Evolutionary conservation across 2,888 invertebrate genomes (phyloP).

Genomic region (Sericinus montela): DNA sequence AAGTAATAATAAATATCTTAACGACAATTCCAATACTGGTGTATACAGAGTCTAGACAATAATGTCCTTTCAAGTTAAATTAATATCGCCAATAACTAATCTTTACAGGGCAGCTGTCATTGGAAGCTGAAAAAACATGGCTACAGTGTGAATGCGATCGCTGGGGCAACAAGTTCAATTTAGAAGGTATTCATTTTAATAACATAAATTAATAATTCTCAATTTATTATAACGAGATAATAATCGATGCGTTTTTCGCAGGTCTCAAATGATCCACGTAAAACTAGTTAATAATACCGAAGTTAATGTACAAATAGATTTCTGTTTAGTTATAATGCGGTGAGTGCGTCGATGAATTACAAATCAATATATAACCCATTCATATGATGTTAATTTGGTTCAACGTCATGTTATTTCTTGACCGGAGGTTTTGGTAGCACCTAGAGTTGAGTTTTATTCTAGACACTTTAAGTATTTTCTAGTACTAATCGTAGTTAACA

Average conservation of each 20-base stretch:
- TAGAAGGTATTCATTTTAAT: conserved; percentile 82
- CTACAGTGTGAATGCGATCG: conserved; percentile 93
- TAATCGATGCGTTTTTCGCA: conserved; percentile 48
- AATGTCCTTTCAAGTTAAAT: no score
- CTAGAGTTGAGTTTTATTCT: conserved; percentile 12
- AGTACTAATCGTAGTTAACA: conserved; percentile 13
- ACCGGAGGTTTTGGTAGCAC: conserved; percentile 29
- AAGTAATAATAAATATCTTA: no score
- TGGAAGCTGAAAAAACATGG: conserved; percentile 94
- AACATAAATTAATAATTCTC: conserved; percentile 14
- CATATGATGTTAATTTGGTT: conserved; percentile 5
- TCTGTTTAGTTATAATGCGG: conserved; percentile 37
- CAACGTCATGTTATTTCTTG: conserved; percentile 21
- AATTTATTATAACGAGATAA: not conserved
- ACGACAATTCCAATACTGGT: no score
- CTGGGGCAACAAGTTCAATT: conserved; percentile 90
- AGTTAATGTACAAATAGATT: conserved; percentile 31
- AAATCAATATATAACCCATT: conserved; percentile 23
- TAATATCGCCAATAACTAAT: conserved; percentile 19
- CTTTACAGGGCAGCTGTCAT: conserved; percentile 87
- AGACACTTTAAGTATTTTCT: conserved; percentile 1
- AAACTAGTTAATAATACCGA: conserved; percentile 60
- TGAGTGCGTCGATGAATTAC: conserved; percentile 41
- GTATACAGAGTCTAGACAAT: no score
- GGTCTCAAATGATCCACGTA: conserved; percentile 62